Conservation (phyloP, 2,113 vertebrate genomes). For the Lamprotornis superbus region DNA sequence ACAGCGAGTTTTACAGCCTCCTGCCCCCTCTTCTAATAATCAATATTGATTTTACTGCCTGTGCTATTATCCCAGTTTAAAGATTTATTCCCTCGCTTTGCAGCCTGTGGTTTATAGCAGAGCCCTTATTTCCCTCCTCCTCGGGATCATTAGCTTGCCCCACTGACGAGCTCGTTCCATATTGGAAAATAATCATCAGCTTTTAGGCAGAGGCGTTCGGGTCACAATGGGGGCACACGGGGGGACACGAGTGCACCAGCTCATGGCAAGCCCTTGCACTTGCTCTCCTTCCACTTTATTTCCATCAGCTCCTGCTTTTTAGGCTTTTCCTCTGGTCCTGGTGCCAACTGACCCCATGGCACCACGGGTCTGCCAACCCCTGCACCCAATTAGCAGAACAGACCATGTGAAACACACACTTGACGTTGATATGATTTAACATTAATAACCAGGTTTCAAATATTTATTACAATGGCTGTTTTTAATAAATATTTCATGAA, state of each 20-base stretch:
- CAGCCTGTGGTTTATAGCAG: not conserved
- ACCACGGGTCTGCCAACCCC: not conserved
- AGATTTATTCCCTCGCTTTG: constrained; percentile 60
- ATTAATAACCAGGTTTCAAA: constrained; percentile 78
- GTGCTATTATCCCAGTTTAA: constrained; percentile 39
- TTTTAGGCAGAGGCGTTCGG: rapidly evolving
- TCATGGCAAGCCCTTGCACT: not conserved
- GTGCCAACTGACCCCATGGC: not conserved
- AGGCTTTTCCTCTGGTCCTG: not conserved
- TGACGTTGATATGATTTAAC: constrained; percentile 62
- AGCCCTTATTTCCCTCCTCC: constrained; percentile 18
- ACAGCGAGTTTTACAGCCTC: constrained; percentile 20
- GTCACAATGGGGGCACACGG: rapidly evolving
- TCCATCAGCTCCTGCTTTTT: not conserved
- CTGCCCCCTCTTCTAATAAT: constrained; percentile 64
- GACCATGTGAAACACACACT: constrained; percentile 6
- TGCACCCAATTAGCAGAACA: constrained; percentile 69
- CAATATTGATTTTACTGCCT: constrained; percentile 73
- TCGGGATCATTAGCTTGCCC: constrained; percentile 35
- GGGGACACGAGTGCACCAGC: not conserved
- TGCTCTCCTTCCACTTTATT: not conserved
- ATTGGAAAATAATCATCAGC: constrained; percentile 62
- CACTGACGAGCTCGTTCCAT: not conserved
- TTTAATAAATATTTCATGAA: constrained; percentile 82
- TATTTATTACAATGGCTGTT: constrained; percentile 80